Conservation (phyloP, 2,888 invertebrate genomes). For the Pseudococcus longispinus region DNA sequence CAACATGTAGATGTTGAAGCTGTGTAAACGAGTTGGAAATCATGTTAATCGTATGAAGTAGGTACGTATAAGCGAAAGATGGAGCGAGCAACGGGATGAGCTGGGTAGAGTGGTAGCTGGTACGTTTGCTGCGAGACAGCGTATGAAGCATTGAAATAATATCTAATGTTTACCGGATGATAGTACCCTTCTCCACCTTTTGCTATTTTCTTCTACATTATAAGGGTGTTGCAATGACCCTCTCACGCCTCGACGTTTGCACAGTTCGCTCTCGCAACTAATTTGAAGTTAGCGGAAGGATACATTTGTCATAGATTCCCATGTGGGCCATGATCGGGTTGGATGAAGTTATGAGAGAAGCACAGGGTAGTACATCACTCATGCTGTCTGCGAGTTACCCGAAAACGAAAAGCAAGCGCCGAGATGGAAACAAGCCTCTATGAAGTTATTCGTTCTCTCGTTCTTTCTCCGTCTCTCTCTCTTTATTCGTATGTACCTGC, state of each 20-base stretch:
- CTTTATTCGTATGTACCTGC: not conserved
- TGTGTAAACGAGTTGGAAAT: constrained; percentile 44
- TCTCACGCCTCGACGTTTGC: constrained; percentile 16
- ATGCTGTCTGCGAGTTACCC: constrained; percentile 51
- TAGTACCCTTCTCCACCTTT: constrained; percentile 21
- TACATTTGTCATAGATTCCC: constrained; percentile 58
- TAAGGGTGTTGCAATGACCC: constrained; percentile 34
- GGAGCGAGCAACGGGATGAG: not conserved
- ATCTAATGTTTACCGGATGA: constrained; percentile 46
- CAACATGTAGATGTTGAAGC: constrained; percentile 45
- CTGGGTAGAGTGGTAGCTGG: not conserved
- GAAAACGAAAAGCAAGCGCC: not conserved
- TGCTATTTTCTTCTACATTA: constrained; percentile 11
- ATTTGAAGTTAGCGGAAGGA: constrained; percentile 58
- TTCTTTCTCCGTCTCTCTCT: not conserved
- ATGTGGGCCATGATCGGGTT: constrained; percentile 57
- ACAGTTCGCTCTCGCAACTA: constrained; percentile 49
- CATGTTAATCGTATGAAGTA: constrained; percentile 48
- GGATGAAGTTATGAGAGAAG: constrained; percentile 57
- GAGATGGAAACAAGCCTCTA: constrained; percentile 1
- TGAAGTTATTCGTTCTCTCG: constrained; percentile 34
- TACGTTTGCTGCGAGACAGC: not conserved
- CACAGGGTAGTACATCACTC: constrained; percentile 53
- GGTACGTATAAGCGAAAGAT: not conserved
- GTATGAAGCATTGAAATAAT: constrained; percentile 33